Evolutionary conservation across 2,797 vertebrate genomes (phyloP), one percentile per base, ranked within the genome.

Genomic region (Lithobates sylvaticus): DNA sequence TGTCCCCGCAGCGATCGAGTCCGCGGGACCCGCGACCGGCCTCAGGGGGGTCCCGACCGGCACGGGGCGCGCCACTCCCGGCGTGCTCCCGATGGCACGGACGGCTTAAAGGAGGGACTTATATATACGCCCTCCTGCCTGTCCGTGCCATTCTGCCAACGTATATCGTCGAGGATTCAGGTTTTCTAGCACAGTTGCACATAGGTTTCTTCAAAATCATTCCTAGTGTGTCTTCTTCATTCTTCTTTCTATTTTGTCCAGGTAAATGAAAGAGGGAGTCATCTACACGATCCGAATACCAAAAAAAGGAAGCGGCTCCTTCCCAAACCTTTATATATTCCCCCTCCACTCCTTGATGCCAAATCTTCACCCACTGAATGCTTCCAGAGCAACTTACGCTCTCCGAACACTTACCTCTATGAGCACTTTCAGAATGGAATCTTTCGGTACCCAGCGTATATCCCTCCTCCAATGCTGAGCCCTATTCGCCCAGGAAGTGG

Each of bases 401-500:
- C 93, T 0, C 94, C 95, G 0, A 54, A 64, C 15, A 88, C 91
- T 16, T 92, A 91, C 82, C 90, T 95, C 68, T 89, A 92, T 26
- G 94, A 94, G 50, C 88, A 89, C 6, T 88, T 94, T 6, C 89
- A 92, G 67, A 90, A 91, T 47, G 90, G 92, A 23, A 21, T 91
- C 36, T 90, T 93, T 75, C 91, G 92, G 65, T 88, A 87, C 68
- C 93, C 92, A 0, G 91, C 92, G 0, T 96, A 95, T 84, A 95
- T 94, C 0, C 95, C 95, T 0, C 95, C 94, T 0, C 95, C 94
- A 0, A 96, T 96, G 95, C 92, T 96, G 64, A 95, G 94, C 89
- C 94, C 94, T 2, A 84, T 95, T 5, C 92, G 93, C 1, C 92
- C 90, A 32, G 93, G 94, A 12, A 94, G 93, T 0, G 93, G 95